These are phyloP conservation scores for Balaenoptera acutorostrata DNA, from an alignment of 2,113 vertebrate species.

Conservation along the genomic window DNA sequence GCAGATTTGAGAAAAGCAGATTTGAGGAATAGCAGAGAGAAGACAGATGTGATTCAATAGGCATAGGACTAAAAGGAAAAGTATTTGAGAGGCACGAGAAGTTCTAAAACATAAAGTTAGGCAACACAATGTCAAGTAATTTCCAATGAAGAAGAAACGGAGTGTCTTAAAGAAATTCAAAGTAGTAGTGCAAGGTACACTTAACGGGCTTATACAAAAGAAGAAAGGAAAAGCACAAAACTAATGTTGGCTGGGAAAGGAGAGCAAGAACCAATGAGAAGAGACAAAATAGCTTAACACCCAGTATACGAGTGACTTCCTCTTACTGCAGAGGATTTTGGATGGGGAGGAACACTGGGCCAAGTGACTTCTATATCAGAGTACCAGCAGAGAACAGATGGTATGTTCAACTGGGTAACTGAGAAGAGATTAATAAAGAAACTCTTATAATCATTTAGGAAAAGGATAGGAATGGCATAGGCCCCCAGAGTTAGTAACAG, in stretches of 20 bases:
- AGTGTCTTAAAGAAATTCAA: slow-evolving; percentile 12
- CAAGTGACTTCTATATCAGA: not conserved
- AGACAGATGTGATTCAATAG: not conserved
- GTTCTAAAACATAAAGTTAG: not conserved
- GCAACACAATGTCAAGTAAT: not conserved
- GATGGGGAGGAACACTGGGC: not conserved
- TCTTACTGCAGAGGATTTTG: not conserved
- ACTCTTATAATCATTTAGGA: not conserved
- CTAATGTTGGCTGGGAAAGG: not conserved
- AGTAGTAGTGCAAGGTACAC: not conserved
- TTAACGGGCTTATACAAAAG: not conserved
- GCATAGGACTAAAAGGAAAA: not conserved
- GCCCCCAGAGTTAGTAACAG: not conserved
- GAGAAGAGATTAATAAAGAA: slow-evolving; percentile 32
- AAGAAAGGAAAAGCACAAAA: not conserved
- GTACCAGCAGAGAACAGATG: not conserved
- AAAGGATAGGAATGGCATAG: not conserved
- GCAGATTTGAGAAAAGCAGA: not conserved
- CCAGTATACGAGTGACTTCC: not conserved
- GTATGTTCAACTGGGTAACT: not conserved
- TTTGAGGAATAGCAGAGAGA: not conserved
- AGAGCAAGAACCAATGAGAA: not conserved
- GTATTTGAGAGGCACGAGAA: not conserved
- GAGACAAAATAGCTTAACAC: not conserved
- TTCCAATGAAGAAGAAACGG: not conserved